Base-by-base conservation (phyloP, 1,140 invertebrate genomes). In the Yoshiicerus persimilis region DNA sequence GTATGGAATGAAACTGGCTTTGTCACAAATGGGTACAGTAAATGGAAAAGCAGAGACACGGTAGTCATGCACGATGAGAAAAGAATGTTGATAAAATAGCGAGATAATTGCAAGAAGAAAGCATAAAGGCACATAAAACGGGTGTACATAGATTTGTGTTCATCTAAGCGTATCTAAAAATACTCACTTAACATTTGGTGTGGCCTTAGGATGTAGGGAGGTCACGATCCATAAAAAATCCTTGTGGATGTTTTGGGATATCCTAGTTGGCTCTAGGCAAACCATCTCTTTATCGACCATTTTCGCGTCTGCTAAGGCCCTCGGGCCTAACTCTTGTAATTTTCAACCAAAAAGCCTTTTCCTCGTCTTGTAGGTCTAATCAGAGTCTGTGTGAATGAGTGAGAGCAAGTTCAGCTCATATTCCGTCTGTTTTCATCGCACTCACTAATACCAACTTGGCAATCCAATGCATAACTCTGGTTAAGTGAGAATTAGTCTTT, bases 241-340 rank as follows among this genome's bases (percentile, higher is more conserved):
- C 25, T 75, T 87, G 88, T 84, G 70, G 77, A 86, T 88, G 85
- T 84, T 87, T 87, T 84, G 89, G 88, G 87, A 77, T 89, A 87
- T 89, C 88, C 89, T 80, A 90, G 89, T 90, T 90, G 56, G 84
- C 89, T 90, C 86, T 86, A 77, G 89, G 89, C 87, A 75, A 86
- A 56, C 41, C 84, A 85, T 80, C 62, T 66, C 77, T 87, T 66
- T 87, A 87, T 87, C 80, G 80, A 87, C 83, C 80, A 87, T 87
- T 89, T 89, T 87, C 47, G 86, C 85, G 77, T 86, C 86, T 89
- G 83, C 38, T 64, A n/a, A 84, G 27, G 41, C 36, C 75, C 86
- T 38, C 56, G 62, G 86, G 83, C 84, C 32, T 9, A 87, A 20
- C 38, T 88, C 87, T 83, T 88, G 84, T 56, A 86, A 32, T 88